These are phyloP conservation scores for Paraescarpia echinospica DNA, from an alignment of 1,140 invertebrate genomes.

Conservation along the genomic window DNA sequence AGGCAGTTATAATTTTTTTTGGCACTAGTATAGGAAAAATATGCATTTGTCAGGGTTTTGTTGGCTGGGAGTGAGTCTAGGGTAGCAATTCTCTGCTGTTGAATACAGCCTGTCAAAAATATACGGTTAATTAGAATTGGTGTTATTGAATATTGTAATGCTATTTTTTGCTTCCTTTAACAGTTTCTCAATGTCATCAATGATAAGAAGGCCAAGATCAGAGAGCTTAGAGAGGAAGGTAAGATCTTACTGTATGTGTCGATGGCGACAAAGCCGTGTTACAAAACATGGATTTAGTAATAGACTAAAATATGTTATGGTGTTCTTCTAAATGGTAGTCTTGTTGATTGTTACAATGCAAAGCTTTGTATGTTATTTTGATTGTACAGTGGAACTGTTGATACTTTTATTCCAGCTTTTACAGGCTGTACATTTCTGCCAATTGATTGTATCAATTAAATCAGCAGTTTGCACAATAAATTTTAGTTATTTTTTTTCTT, in stretches of 20 bases:
- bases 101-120: not conserved
- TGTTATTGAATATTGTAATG: not conserved
- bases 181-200: constrained; percentile 41
- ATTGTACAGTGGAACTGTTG: not conserved
- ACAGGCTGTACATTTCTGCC: not conserved
- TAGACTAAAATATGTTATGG: not conserved
- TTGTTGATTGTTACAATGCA: too few relatives aligned
- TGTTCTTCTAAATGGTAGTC: not conserved
- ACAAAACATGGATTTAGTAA: not conserved
- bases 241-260: constrained; percentile 6
- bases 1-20: not conserved
- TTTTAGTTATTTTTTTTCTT: too few relatives aligned
- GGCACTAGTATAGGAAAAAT: not conserved
- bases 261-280: not conserved
- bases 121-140: not conserved
- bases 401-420: not conserved
- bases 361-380: not conserved
- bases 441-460: not conserved
- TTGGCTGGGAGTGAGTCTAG: not conserved
- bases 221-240: constrained; percentile 30
- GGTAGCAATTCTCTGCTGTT: not conserved
- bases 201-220: constrained; percentile 40
- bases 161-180: constrained; percentile 16
- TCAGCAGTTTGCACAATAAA: too few relatives aligned
- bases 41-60: not conserved